Evolutionary conservation across 2,888 invertebrate species (phyloP), one percentile per base, ranked within the genome.

Genomic region (Archips xylosteana): DNA sequence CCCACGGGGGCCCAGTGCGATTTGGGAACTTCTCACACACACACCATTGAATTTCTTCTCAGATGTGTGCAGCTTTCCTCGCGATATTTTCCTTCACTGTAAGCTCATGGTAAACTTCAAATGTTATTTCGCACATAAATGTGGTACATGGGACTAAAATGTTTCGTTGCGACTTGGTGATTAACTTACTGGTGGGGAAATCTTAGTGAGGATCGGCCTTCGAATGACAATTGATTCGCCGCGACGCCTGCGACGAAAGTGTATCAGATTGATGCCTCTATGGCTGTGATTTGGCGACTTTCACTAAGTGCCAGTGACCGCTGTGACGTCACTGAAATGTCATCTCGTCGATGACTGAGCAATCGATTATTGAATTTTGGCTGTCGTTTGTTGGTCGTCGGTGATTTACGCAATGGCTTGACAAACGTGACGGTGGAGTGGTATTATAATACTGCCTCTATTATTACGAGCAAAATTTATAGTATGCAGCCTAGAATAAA

Each of bases 151-250:
- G 1, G 15, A 23, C 51, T 15, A 54, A 54, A 54, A 54, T 54
- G 5, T 8, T 49, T 45, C 10, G 12, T 10, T 32, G 36, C n/a
- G 9, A 3, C 9, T 61, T n/a, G 36, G 23, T 12, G 15, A 23
- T 15, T 23, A 9, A 61, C 6, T n/a, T n/a, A 5, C n/a, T 49
- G 15, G 23, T 23, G 32, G 87, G 85, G 88, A 88, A 90, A 89
- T 87, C 88, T 83, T 79, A 72, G 62, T 72, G 81, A 82, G 86
- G 86, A 85, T 85, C 84, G 81, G 79, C 76, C 76, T 77, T 75
- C 78, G 91, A 91, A 91, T 92, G 85, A 88, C 89, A 92, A 92
- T 92, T 87, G 87, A 87, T 87, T 88, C 82, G 82, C 77, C 81
- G 82, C 85, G 84, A 86, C 54, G 54, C 54, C 54, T 15, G 54